Base-by-base conservation (phyloP, 1,140 invertebrate genomes). In the Drosophila tristis region DNA sequence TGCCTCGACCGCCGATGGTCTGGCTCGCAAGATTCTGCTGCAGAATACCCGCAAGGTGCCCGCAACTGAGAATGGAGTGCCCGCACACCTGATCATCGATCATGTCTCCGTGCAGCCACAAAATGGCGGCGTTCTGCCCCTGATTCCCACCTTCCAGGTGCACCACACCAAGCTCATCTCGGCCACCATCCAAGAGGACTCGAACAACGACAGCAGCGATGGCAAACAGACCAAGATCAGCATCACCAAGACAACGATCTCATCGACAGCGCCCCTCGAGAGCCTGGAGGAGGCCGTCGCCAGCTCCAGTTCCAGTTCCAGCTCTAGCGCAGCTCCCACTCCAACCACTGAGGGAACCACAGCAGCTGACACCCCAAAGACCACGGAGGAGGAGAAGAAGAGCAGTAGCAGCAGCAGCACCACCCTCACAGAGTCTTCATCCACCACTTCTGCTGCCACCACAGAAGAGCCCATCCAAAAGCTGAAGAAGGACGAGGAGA, bases 141-240 rank as follows among this genome's bases (percentile, higher is more conserved):
- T 91, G 55, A 82, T 91, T 35, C 90, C 90, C 64, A 82, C 81
- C 7, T 91, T 91, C 75, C 85, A 90, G 70, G 75, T 91, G 48
- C 85, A 91, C 51, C 90, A 77, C 64, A 91, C 90, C 23, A 90
- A 80, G 67, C 68, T 90, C 16, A 67, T 78, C 2, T 78, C 87
- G 51, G 84, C 80, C 53, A 85, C 80, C 56, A 87, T 90, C 31
- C 78, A 72, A 25, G 80, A 90, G 51, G 85, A 90, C 5, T 58
- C 70, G 16, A 80, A 67, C 29, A 90, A 58, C 23, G 85, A 90
- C 7, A 65, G 65, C 63, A 68, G 59, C 64, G 84, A 87, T 48
- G 84, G 79, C 58, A 87, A 89, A 15, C 82, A 87, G 76, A 89
- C 84, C 26, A 89, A 90, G 73, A 89, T 89, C 3, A 89, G 85